Evolutionary conservation across 2,888 invertebrate genomes (phyloP), one percentile per base, ranked within the genome.

Genomic region (Nematopogon swammerdamellus): DNA sequence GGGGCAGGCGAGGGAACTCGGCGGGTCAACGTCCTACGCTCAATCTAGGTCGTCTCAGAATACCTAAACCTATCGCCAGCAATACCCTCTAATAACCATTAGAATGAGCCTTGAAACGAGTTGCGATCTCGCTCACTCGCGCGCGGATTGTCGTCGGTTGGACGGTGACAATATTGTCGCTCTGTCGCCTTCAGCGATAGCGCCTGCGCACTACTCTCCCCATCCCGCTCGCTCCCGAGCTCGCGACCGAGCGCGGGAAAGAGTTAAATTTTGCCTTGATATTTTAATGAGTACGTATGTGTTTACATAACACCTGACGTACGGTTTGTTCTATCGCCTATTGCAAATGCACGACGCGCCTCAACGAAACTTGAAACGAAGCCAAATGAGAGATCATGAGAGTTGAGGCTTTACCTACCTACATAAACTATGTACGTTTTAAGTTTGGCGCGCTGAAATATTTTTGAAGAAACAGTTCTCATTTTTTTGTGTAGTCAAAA

Each of bases 21-120:
- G 70, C 74, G 76, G 77, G 77, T 77, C 77, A 79, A 66, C 76
- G 77, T 77, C 77, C 77, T 76, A 59, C 57, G 65, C 64, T 69
- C 62, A 73, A 79, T 77, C 79, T 79, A 76, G 79, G 79, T 77
- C 76, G 74, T 66, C 72, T 77, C 70, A 70, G 76, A 77, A 77
- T 77, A 77, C n/a, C n/a, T n/a, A n/a, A n/a, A 77, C 77, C 77
- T 77, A 79, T 76, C 74, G 73, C 76, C 75, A 70, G 77, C 77
- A 76, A 73, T 75, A 74, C 43, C 46, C 48, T 44, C 47, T 76
- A 75, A 77, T 75, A 79, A 75, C 77, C 74, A 72, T 75, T 63
- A 63, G 63, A 59, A 62, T 63, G 64, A 73, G 63, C 76, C 73
- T 73, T 71, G 70, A 62, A 63, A 65, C 59, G 59, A 62, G 69